A percentile compares a stretch with the other conserved stretches of the same genome.
These are phyloP conservation scores for Lytechinus pictus DNA, from an alignment of 35 echinoderm and acorn worm genomes.

Conservation along the genomic window DNA sequence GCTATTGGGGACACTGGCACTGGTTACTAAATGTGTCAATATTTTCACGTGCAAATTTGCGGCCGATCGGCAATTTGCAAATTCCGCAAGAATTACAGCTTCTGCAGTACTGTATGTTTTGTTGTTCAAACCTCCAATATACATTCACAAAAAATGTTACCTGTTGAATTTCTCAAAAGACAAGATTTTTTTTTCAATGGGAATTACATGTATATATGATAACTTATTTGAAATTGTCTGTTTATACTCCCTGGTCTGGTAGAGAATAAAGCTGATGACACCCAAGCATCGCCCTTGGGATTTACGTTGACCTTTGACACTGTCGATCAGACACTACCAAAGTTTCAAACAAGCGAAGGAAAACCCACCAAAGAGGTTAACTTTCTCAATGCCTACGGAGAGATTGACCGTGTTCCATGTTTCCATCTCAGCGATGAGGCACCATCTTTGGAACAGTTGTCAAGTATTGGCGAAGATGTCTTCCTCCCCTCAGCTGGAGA, in stretches of 20 bases:
- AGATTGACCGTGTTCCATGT: conserved; percentile 28
- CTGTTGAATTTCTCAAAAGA: too few relatives aligned
- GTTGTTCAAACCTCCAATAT: too few relatives aligned
- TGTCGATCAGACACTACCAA: not conserved
- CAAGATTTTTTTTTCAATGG: too few relatives aligned
- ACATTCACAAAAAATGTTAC: too few relatives aligned
- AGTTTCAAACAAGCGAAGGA: not conserved
- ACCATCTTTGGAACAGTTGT: not conserved
- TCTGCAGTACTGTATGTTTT: too few relatives aligned
- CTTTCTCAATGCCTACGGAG: not conserved
- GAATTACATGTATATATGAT: too few relatives aligned
- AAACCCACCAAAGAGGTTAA: not conserved
- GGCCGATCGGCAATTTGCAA: too few relatives aligned
- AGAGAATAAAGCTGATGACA: not conserved
- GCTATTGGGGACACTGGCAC: too few relatives aligned
- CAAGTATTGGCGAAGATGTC: not conserved
- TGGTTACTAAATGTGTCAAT: too few relatives aligned
- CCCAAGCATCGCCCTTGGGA: not conserved
- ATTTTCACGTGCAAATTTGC: too few relatives aligned
- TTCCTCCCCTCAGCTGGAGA: not conserved
- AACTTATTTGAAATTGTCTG: too few relatives aligned
- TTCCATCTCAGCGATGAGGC: conserved; percentile 17
- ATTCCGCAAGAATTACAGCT: too few relatives aligned
- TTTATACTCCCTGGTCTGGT: not conserved
- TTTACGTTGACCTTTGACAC: conserved; percentile 33